Conservation (phyloP, 2,113 vertebrate species). For the Gadus chalcogrammus region DNA sequence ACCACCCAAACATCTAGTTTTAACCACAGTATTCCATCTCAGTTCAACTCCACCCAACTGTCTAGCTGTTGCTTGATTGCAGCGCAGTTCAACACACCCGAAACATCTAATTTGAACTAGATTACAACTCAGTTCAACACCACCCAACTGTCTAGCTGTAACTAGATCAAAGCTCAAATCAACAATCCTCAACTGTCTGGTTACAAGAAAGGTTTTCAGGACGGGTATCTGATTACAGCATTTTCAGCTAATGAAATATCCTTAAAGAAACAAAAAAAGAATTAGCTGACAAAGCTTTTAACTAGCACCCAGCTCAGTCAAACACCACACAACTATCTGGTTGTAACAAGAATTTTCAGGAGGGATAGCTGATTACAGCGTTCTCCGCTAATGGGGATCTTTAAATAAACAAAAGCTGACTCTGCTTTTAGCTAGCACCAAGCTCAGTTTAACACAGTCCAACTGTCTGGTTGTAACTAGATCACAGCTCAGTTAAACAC, state of each 20-base stretch:
- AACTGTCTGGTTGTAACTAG: neutral
- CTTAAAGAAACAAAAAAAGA: no score
- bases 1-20: no score
- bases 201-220: no score
- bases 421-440: neutral
- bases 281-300: no score
- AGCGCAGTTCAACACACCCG: neutral
- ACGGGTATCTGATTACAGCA: no score
- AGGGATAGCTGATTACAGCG: no score
- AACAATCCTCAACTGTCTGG: no score
- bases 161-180: neutral
- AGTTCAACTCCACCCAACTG: conserved; percentile 16
- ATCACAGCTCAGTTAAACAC: neutral
- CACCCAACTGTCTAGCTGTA: neutral
- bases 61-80: neutral
- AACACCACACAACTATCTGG: neutral
- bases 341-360: no score
- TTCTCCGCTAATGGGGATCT: no score
- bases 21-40: neutral
- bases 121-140: neutral
- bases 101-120: neutral
- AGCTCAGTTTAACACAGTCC: neutral
- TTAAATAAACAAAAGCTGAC: no score
- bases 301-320: neutral
- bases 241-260: no score